A percentile compares a stretch with the other conserved stretches of the same genome.
Conservation (phyloP, 2,113 vertebrate species). For the Peromyscus californicus region DNA sequence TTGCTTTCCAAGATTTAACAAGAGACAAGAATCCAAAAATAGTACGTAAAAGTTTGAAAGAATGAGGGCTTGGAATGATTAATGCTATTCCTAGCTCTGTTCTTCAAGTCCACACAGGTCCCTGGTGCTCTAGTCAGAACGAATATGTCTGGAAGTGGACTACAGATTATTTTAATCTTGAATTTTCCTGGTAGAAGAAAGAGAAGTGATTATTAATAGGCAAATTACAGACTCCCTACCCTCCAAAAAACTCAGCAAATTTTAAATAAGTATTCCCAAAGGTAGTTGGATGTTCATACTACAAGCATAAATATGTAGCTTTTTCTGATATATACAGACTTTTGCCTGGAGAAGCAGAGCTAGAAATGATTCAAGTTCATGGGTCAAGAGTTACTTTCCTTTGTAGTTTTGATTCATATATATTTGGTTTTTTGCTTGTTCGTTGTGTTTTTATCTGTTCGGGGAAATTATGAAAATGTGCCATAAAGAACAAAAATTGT, state of each 20-base stretch:
- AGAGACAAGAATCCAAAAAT: not conserved
- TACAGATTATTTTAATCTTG: not conserved
- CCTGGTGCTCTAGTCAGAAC: not conserved
- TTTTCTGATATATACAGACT: not conserved
- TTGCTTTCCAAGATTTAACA: slow-evolving; percentile 49
- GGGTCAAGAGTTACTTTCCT: not conserved
- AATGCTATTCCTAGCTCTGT: not conserved
- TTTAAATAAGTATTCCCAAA: not conserved
- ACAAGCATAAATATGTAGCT: not conserved
- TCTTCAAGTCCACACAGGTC: not conserved
- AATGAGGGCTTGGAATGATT: not conserved
- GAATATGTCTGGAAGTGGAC: not conserved
- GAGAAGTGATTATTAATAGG: not conserved
- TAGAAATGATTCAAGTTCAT: not conserved
- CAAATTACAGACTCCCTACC: not conserved
- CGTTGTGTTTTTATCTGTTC: not conserved
- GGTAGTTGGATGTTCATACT: not conserved
- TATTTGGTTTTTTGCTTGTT: too few species aligned
- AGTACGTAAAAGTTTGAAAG: not conserved
- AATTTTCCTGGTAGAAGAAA: not conserved
- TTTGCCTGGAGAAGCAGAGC: not conserved
- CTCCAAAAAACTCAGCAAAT: not conserved
- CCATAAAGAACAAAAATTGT: not conserved
- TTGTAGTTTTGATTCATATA: not conserved
- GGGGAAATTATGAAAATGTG: not conserved